A percentile compares a stretch with the other conserved stretches of the same genome.
Conservation (phyloP, 2,888 invertebrate species). For the Andrena chrysosceles region DNA sequence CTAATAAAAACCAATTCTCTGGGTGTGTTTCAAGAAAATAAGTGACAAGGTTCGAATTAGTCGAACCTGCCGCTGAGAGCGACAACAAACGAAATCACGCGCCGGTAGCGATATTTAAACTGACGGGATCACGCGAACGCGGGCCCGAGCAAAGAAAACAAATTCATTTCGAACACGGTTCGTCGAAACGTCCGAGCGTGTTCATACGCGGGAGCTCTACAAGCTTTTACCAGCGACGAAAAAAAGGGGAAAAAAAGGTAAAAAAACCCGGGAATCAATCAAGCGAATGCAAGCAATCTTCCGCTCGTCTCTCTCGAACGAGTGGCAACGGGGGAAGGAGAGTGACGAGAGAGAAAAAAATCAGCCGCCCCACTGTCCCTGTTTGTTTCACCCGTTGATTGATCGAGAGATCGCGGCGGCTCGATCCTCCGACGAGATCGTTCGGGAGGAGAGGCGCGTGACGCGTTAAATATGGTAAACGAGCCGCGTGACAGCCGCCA, state of each 20-base stretch:
- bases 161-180: conserved; percentile 21
- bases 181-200: conserved; percentile 19
- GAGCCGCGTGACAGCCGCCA: conserved; percentile 41
- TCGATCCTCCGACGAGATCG: conserved; percentile 47
- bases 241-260: background rate
- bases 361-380: conserved; percentile 30
- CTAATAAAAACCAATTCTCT: too few species aligned
- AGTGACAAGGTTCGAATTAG: too few species aligned
- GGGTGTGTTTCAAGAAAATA: too few species aligned
- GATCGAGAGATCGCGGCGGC: conserved; percentile 44
- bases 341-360: background rate
- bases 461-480: conserved; percentile 67
- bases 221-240: conserved; percentile 1
- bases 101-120: background rate
- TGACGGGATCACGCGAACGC: background rate
- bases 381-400: conserved; percentile 49
- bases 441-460: conserved; percentile 48
- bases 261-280: too few species aligned
- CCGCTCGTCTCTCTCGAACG: too few species aligned
- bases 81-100: background rate
- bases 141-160: background rate
- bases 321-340: background rate
- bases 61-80: background rate
- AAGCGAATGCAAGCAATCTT: too few species aligned
- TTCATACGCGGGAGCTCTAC: background rate